Conservation (phyloP, 1,140 invertebrate genomes). For the Mercenaria mercenaria region DNA sequence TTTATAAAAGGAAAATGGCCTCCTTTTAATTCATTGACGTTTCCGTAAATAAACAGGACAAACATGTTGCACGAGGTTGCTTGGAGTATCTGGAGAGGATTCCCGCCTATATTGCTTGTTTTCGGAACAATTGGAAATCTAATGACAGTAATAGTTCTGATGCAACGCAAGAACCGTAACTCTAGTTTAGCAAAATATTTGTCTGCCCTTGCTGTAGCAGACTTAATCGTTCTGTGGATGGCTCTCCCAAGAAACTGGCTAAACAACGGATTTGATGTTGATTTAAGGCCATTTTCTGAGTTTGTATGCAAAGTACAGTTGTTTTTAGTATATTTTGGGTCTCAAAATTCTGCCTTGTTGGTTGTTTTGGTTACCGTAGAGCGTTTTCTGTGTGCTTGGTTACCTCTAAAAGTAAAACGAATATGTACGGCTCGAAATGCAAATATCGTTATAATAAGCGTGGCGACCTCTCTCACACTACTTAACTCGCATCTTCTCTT, state of each 20-base stretch:
- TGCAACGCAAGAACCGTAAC: not conserved
- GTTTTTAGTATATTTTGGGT: conserved; percentile 63
- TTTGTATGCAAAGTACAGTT: conserved; percentile 68
- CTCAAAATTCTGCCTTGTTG: conserved; percentile 72
- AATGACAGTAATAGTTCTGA: conserved; percentile 60
- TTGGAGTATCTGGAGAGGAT: not conserved
- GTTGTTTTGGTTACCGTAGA: conserved; percentile 74
- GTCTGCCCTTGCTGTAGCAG: conserved; percentile 62
- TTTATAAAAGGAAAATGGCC: too few relatives aligned
- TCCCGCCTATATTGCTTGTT: conserved; percentile 65
- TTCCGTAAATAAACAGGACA: too few relatives aligned
- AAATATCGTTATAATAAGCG: not conserved
- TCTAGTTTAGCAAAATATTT: conserved; percentile 66
- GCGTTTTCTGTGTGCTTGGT: conserved; percentile 67
- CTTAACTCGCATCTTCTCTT: conserved; percentile 38
- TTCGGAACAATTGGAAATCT: conserved; percentile 70
- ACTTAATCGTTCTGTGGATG: conserved; percentile 65
- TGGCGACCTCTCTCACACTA: not conserved
- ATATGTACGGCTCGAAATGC: conserved; percentile 40
- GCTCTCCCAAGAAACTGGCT: conserved; percentile 73
- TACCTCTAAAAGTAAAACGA: conserved; percentile 62
- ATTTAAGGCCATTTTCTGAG: conserved; percentile 50
- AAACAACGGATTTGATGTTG: conserved; percentile 49
- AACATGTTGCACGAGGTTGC: too few relatives aligned
- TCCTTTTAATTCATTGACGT: too few relatives aligned